A percentile compares a stretch with the other conserved stretches of the same genome.
Conservation (phyloP, 2,113 vertebrate genomes). For the Peromyscus maniculatus region DNA sequence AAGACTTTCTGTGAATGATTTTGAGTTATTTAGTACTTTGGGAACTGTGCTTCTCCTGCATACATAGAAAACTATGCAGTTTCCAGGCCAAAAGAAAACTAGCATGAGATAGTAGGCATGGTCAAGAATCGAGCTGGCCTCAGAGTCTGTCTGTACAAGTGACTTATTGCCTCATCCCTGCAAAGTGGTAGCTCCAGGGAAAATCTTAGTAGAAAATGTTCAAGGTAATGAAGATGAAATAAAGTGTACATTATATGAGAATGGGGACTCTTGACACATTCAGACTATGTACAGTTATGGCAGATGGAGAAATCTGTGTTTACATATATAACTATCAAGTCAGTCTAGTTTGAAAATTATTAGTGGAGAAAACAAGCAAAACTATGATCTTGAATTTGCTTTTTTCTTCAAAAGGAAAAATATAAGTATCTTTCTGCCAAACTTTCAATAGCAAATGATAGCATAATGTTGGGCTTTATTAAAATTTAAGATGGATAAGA, state of each 20-base stretch:
- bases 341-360: slow-evolving; percentile 43
- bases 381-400: neutral
- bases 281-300: neutral
- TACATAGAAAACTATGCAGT: slow-evolving; percentile 33
- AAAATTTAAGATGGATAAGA: slow-evolving; percentile 12
- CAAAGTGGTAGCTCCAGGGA: slow-evolving; percentile 26
- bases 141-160: slow-evolving; percentile 18
- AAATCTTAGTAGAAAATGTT: slow-evolving; percentile 28
- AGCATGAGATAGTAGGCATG: slow-evolving; percentile 41
- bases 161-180: slow-evolving; percentile 27
- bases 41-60: slow-evolving; percentile 45
- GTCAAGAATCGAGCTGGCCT: slow-evolving; percentile 40
- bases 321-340: neutral
- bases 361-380: slow-evolving; percentile 26
- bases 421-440: neutral
- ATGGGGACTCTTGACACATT: neutral
- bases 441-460: slow-evolving; percentile 21
- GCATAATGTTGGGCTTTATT: slow-evolving; percentile 42
- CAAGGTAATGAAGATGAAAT: slow-evolving; percentile 33
- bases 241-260: slow-evolving; percentile 35
- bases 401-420: slow-evolving; percentile 30
- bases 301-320: neutral
- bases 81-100: slow-evolving; percentile 19
- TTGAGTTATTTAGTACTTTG: slow-evolving; percentile 60
- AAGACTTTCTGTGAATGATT: slow-evolving; percentile 65